Evolutionary conservation across 2,797 vertebrate species (phyloP).

Genomic region (Arrhamphus sclerolepis): DNA sequence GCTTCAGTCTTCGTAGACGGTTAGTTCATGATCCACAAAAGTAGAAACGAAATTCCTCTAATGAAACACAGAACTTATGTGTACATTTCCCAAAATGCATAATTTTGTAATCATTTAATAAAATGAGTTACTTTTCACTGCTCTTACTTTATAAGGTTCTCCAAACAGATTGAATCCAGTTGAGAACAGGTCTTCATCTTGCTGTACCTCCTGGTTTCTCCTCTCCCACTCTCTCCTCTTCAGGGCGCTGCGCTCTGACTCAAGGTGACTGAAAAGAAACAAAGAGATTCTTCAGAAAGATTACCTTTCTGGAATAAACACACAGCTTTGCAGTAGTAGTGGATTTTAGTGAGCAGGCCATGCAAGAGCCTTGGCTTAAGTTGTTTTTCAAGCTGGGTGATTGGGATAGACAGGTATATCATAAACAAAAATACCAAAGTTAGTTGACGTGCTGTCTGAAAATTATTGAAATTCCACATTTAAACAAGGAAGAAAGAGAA

Average conservation of each 20-base stretch:
- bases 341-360: constrained; percentile 40
- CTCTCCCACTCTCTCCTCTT: constrained; percentile 97
- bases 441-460: constrained; percentile 1
- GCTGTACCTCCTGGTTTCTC: constrained; percentile 96
- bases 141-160: constrained; percentile 95
- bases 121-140: not conserved
- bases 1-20: constrained; percentile 40
- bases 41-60: constrained; percentile 26
- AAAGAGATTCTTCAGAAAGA: constrained; percentile 23
- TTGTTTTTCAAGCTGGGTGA: constrained; percentile 10
- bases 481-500: not conserved
- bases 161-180: constrained; percentile 98
- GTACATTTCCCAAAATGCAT: not conserved
- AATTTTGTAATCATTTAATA: not conserved
- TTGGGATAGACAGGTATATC: not conserved
- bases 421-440: constrained; percentile 10
- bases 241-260: constrained; percentile 94
- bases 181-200: constrained; percentile 96
- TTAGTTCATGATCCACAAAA: constrained; percentile 26
- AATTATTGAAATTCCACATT: constrained; percentile 14
- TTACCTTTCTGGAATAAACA: constrained; percentile 8
- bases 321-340: not conserved
- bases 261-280: constrained; percentile 88
- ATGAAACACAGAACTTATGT: not conserved
- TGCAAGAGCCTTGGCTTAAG: constrained; percentile 11